phyloP scores from a whole-genome alignment of 2,888 invertebrate species.

The Diplazon laetatorius region DNA sequence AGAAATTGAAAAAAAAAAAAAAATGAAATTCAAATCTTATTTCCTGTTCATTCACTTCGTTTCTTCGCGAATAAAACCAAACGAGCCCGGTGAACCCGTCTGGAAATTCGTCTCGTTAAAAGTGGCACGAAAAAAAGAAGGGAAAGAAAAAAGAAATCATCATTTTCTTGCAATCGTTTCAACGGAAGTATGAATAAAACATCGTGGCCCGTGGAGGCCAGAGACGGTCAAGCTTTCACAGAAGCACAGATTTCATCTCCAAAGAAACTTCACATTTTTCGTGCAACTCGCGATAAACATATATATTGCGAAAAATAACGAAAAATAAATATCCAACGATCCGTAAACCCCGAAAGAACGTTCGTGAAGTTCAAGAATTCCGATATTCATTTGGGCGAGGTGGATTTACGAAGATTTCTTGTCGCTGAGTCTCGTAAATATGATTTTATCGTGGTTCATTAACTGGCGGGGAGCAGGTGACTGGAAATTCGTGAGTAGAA shows the following conservation, averaged over 20 bases:
- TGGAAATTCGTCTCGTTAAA: conserved; percentile 60
- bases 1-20: too few species aligned
- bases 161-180: conserved; percentile 33
- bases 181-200: conserved; percentile 61
- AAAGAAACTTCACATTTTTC: conserved; percentile 1
- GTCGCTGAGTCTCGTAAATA: conserved; percentile 57
- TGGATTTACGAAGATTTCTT: conserved; percentile 22
- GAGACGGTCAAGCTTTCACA: conserved; percentile 8
- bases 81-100: not conserved
- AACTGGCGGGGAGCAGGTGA: conserved; percentile 58
- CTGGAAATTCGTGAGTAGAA: conserved; percentile 59
- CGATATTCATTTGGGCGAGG: conserved; percentile 26
- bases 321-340: conserved; percentile 14
- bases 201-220: conserved; percentile 37
- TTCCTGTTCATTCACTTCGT: conserved; percentile 47
- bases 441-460: conserved; percentile 65
- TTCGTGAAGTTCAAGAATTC: conserved; percentile 45
- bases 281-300: not conserved
- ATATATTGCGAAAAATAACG: conserved; percentile 22
- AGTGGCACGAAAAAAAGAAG: conserved; percentile 14
- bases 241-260: conserved; percentile 10
- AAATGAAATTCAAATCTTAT: conserved; percentile 30
- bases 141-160: conserved; percentile 33
- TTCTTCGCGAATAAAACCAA: conserved; percentile 6
- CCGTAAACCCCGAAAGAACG: conserved; percentile 12